Evolutionary conservation across 1,140 invertebrate species (phyloP).

Genomic region (Aphaenogaster floridana): DNA sequence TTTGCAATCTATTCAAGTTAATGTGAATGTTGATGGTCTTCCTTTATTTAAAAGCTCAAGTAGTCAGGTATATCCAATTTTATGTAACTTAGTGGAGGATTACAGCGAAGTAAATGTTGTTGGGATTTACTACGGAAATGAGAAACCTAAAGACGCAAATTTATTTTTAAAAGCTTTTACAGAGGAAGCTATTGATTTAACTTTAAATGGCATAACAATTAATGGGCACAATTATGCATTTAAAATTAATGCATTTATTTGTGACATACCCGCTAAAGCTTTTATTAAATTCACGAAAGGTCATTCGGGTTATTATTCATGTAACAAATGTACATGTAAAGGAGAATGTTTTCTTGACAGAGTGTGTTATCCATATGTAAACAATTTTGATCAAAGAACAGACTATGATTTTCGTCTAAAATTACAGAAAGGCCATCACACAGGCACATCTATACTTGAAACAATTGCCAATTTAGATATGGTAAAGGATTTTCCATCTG

Average conservation of each 20-base stretch:
- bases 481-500: not conserved
- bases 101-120: conserved; percentile 8
- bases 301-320: conserved; percentile 4
- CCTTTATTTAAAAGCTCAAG: too few species aligned
- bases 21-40: too few species aligned
- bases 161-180: conserved; percentile 21
- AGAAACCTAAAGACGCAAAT: not conserved
- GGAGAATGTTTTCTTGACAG: conserved; percentile 5
- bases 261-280: not conserved
- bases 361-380: conserved; percentile 1
- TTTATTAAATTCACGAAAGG: conserved; percentile 3
- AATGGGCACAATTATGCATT: conserved; percentile 14
- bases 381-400: not conserved
- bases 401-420: conserved; percentile 12
- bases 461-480: conserved; percentile 10
- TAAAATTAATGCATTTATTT: not conserved
- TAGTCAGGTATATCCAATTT: not conserved
- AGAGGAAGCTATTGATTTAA: not conserved
- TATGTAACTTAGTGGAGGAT: not conserved
- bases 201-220: conserved; percentile 11
- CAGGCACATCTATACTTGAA: conserved; percentile 10
- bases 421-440: conserved; percentile 13
- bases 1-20: too few species aligned
- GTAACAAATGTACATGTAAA: not conserved
- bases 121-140: not conserved